Evolutionary conservation across 1,140 invertebrate genomes (phyloP), one percentile per base, ranked within the genome.

Genomic region (Leptinotarsa lineolata): DNA sequence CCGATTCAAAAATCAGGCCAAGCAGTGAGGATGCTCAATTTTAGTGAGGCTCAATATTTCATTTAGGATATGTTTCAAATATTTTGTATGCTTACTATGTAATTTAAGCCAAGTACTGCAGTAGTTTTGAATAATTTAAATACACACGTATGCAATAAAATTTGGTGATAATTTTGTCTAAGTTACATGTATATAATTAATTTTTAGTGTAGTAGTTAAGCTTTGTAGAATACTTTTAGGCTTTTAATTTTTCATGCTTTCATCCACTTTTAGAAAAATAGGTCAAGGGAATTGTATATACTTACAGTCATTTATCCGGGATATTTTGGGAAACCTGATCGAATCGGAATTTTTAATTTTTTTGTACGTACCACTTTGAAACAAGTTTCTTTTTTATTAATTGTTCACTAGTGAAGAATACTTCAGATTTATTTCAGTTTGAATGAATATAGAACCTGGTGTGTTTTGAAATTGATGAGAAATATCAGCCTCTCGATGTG

Each of bases 151-250:
- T 16, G 48, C 15, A 54, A 54, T n/a, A 54, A 18, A 54, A 54
- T 54, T 54, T 54, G 48, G 48, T 54, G 48, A 54, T 54, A 54
- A 54, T 54, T 54, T 18, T 0, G 30, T 39, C 30, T 16, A 54
- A 54, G 15, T 18, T 54, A 54, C 48, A 15, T 54, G 48, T 54
- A 54, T 16, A 54, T 54, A 54, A 15, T 54, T 54, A 54, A 54
- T 54, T 54, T 54, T 54, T 54, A 54, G 48, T 54, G 16, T 54
- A 54, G 48, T 54, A 54, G 48, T 54, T 54, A 54, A 54, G 48
- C 48, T 18, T 54, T 18, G 15, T 54, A 54, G 48, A 54, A 54
- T 54, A 54, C 15, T 54, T 54, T 54, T 54, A 54, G 48, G n/a
- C n/a, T 54, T 54, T 54, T 54, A 16, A 54, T 54, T 16, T 39